These are phyloP conservation scores for Rhabdomys dilectus DNA, from an alignment of 2,113 vertebrate genomes.

Conservation along the genomic window DNA sequence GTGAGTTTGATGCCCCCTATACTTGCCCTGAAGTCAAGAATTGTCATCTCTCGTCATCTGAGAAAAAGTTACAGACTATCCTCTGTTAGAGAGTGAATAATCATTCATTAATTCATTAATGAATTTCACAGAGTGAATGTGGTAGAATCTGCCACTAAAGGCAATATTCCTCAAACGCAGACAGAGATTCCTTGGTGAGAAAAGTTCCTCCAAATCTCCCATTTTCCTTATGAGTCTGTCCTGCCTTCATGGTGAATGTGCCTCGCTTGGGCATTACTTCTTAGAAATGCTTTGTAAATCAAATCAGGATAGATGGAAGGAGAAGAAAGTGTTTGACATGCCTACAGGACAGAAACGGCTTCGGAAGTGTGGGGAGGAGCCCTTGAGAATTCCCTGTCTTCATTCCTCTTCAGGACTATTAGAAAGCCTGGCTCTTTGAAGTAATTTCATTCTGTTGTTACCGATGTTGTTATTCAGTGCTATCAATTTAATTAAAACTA, in stretches of 20 bases:
- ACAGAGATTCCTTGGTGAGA: background rate
- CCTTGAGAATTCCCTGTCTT: background rate
- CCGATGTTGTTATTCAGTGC: background rate
- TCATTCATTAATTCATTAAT: background rate
- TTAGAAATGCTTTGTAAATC: conserved; percentile 18
- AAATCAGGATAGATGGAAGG: background rate
- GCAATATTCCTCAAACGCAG: background rate
- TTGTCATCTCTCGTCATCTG: background rate
- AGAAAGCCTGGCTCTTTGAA: background rate
- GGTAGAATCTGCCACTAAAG: background rate
- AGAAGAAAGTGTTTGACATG: background rate
- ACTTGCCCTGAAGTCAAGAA: background rate
- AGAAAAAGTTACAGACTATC: background rate
- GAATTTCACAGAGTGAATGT: background rate
- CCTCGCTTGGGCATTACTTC: background rate
- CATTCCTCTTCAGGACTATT: background rate
- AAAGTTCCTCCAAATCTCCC: background rate
- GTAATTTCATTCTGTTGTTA: background rate
- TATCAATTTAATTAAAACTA: conserved; percentile 3
- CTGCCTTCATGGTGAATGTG: background rate
- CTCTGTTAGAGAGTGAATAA: background rate
- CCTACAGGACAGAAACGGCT: background rate
- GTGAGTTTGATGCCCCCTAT: background rate
- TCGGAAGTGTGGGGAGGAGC: background rate
- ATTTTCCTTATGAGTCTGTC: background rate